Evolutionary conservation across 2,888 invertebrate species (phyloP), one percentile per base, ranked within the genome.

Genomic region (Entomobrya multifasciata): DNA sequence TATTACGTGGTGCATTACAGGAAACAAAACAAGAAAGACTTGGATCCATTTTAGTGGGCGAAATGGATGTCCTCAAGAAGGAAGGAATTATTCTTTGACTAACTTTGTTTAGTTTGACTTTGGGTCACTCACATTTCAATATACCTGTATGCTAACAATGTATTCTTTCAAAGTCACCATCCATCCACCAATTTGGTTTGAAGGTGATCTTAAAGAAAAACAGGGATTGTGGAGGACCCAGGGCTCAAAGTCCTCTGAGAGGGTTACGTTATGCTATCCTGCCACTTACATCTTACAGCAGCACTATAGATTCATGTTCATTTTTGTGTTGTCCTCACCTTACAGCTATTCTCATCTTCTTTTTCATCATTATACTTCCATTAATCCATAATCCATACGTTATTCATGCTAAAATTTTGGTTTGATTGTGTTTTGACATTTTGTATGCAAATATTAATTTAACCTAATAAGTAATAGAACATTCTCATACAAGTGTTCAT

Each of bases 161-260:
- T n/a, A n/a, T n/a, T n/a, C n/a, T n/a, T n/a, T n/a, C n/a, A 49
- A 15, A 49, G 49, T 49, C 2, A 49, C 49, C 49, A n/a, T 11
- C 49, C 49, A 49, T n/a, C 15, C 49, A 49, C 11, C 3, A 4
- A 49, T 60, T 60, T 11, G 15, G 57, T 10, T 60, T 60, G 25
- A 60, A 60, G 57, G 57, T 13, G 57, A 52, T 6, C 36, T 36
- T n/a, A 49, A 49, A 8, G 49, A 49, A n/a, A n/a, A n/a, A 10
- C 49, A 49, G 49, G 2, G 36, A 36, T 49, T 49, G 22, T 55
- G 20, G 55, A 60, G 57, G 57, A 60, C 57, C 27, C 11, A 22
- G 25, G 25, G 57, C 57, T 60, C 57, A 60, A 60, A 60, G 57
- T 60, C 57, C 57, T 22, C 11, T 60, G 20, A 25, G 25, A 60